Evolutionary conservation across 2,888 invertebrate genomes (phyloP).

Genomic region (Leucania comma): DNA sequence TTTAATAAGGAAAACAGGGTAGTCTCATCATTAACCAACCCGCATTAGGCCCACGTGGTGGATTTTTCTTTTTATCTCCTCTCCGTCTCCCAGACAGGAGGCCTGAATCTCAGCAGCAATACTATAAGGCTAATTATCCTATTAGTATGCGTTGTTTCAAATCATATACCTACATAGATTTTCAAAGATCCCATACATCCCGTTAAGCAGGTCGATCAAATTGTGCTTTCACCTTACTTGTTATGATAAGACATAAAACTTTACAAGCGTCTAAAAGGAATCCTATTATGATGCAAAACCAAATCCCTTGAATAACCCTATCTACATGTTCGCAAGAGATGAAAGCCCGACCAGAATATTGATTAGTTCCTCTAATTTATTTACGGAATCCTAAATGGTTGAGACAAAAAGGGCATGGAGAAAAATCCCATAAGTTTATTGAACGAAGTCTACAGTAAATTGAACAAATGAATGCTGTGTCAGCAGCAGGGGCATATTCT

Average conservation of each 20-base stretch:
- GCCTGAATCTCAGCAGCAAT: too few relatives aligned
- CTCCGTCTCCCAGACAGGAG: too few relatives aligned
- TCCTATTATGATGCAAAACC: constrained; percentile 13
- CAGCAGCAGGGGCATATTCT: constrained; percentile 63
- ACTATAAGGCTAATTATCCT: background rate
- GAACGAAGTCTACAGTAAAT: constrained; percentile 69
- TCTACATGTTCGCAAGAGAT: constrained; percentile 16
- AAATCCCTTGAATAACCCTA: constrained; percentile 14
- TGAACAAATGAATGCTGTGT: constrained; percentile 72
- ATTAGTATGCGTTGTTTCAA: background rate
- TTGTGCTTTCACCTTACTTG: background rate
- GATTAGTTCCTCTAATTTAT: constrained; percentile 50
- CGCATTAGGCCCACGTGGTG: too few relatives aligned
- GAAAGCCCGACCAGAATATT: constrained; percentile 43
- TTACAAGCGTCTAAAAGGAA: background rate
- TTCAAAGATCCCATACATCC: background rate
- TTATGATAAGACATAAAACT: background rate
- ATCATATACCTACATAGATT: background rate
- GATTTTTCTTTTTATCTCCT: too few relatives aligned
- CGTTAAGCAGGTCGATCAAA: background rate
- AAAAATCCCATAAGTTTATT: constrained; percentile 67
- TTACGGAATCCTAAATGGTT: constrained; percentile 47
- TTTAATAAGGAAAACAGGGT: too few relatives aligned
- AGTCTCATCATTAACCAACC: too few relatives aligned
- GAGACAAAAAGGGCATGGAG: constrained; percentile 47